These are phyloP conservation scores for Bradypodion ventrale DNA, from an alignment of 2,797 vertebrate species.

Conservation along the genomic window DNA sequence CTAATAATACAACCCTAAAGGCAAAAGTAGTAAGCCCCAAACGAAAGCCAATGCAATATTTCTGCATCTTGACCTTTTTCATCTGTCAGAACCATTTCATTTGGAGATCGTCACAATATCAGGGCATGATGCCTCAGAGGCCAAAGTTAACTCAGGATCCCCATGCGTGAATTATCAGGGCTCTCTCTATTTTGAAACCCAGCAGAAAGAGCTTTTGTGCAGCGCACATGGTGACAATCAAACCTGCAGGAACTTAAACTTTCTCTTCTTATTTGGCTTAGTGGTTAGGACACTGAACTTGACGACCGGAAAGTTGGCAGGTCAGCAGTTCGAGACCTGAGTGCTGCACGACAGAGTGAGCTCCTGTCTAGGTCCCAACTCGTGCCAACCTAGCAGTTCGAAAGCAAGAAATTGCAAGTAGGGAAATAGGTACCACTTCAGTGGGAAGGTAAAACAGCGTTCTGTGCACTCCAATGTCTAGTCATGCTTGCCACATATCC, in stretches of 20 bases:
- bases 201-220: neutral
- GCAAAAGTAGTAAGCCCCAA: conserved; percentile 36
- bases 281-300: too few relatives aligned
- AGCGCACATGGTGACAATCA: neutral
- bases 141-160: conserved; percentile 49
- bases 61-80: conserved; percentile 60
- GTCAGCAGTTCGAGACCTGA: too few relatives aligned
- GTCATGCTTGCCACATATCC: too few relatives aligned
- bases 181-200: conserved; percentile 24
- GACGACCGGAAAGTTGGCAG: too few relatives aligned
- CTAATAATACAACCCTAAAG: conserved; percentile 8
- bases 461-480: too few relatives aligned
- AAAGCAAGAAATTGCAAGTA: too few relatives aligned
- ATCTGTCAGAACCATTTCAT: conserved; percentile 51
- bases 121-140: conserved; percentile 12
- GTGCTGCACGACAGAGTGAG: too few relatives aligned
- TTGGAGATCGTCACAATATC: conserved; percentile 36
- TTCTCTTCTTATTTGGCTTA: neutral
- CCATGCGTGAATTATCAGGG: conserved; percentile 4
- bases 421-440: too few relatives aligned
- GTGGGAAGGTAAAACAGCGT: too few relatives aligned
- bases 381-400: too few relatives aligned
- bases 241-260: neutral
- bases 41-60: conserved; percentile 12
- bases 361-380: too few relatives aligned